Evolutionary conservation across 2,888 invertebrate species (phyloP).

Genomic region (Erebia ligea): DNA sequence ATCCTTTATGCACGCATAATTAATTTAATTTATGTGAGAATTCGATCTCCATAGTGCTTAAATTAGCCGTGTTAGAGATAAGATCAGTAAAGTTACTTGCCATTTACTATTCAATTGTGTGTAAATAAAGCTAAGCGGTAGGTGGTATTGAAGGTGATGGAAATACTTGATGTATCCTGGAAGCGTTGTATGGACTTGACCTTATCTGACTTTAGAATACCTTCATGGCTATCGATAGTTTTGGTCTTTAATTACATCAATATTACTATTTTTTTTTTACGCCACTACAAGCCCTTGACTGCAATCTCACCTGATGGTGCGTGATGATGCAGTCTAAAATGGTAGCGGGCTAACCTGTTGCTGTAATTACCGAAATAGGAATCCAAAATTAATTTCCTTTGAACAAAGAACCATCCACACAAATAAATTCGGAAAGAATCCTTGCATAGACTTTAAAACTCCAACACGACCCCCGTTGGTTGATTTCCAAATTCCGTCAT

Average conservation of each 20-base stretch:
- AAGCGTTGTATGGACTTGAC: constrained; percentile 4
- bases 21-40: constrained; percentile 34
- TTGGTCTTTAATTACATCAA: not conserved
- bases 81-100: constrained; percentile 27
- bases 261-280: too few species aligned
- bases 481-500: not conserved
- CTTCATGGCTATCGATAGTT: not conserved
- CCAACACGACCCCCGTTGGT: too few species aligned
- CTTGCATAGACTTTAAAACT: not conserved
- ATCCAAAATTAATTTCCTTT: not conserved
- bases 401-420: not conserved
- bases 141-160: not conserved
- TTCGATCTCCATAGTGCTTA: constrained; percentile 25
- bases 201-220: not conserved
- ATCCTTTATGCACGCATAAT: constrained; percentile 2
- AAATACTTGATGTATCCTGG: not conserved
- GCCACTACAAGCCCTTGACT: too few species aligned
- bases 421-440: not conserved
- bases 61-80: constrained; percentile 24
- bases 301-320: too few species aligned
- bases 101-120: constrained; percentile 9
- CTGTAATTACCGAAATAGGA: too few species aligned
- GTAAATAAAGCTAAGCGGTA: not conserved
- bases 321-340: too few species aligned
- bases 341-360: too few species aligned